These are phyloP conservation scores for Drosophila bunnanda DNA, from an alignment of 2,888 invertebrate genomes.

Conservation along the genomic window DNA sequence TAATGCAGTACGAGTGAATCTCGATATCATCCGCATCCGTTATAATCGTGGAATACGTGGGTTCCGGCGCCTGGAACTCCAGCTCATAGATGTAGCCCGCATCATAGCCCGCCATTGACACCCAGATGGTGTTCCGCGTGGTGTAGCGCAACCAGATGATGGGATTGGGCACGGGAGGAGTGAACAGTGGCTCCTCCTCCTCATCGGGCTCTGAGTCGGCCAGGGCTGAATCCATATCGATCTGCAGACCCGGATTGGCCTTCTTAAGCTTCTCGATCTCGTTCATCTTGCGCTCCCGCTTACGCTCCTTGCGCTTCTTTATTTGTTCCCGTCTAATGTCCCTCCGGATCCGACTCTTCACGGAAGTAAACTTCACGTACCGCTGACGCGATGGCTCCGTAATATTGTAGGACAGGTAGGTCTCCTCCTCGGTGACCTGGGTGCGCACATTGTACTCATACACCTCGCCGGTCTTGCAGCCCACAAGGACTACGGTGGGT, in stretches of 20 bases:
- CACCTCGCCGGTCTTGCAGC: conserved; percentile 86
- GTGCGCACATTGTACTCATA: conserved; percentile 86
- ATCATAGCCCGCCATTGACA: conserved; percentile 88
- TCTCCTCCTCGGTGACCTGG: conserved; percentile 84
- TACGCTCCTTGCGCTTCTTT: conserved; percentile 85
- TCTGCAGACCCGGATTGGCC: conserved; percentile 87
- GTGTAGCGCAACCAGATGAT: conserved; percentile 87
- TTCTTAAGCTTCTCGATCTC: conserved; percentile 87
- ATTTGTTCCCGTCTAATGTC: conserved; percentile 87
- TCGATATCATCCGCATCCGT: conserved; percentile 86
- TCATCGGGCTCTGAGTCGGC: conserved; percentile 86
- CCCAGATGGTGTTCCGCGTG: conserved; percentile 86
- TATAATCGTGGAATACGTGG: conserved; percentile 85
- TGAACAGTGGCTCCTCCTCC: conserved; percentile 86
- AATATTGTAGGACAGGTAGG: conserved; percentile 75
- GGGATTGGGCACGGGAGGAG: conserved; percentile 87
- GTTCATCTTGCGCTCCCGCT: conserved; percentile 86
- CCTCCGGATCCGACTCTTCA: conserved; percentile 87
- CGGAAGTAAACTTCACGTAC: conserved; percentile 86
- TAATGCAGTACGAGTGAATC: conserved; percentile 86
- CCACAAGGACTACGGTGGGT: conserved; percentile 85
- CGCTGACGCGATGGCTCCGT: conserved; percentile 78
- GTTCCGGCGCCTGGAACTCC: conserved; percentile 84
- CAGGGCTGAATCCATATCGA: conserved; percentile 87
- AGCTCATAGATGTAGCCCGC: conserved; percentile 89